Percentiles rank a stretch among this genome's conserved stretches.
Evolutionary conservation across 2,888 invertebrate species (phyloP).

Genomic region (Halictus ligatus): DNA sequence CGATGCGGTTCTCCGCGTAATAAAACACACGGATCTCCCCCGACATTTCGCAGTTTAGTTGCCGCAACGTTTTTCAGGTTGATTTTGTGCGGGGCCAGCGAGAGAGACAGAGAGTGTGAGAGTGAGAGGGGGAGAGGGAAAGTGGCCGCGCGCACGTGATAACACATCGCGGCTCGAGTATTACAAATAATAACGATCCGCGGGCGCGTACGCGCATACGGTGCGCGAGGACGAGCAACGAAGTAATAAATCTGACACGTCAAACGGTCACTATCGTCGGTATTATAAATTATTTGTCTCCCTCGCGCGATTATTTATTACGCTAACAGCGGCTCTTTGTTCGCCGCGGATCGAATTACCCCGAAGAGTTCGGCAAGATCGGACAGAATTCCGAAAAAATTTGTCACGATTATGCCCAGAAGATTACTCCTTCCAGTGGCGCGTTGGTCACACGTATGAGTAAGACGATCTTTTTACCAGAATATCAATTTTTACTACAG

Average conservation of each 20-base stretch:
- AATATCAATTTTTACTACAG: background rate
- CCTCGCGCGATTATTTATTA: conserved; percentile 38
- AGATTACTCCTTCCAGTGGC: background rate
- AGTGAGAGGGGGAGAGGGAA: background rate
- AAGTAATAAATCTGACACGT: conserved; percentile 66
- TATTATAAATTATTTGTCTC: conserved; percentile 51
- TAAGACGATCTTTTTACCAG: too few relatives aligned
- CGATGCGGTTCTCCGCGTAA: conserved; percentile 68
- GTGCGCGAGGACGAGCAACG: conserved; percentile 48
- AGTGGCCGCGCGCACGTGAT: conserved; percentile 48
- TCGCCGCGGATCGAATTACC: background rate
- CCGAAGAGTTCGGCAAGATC: conserved; percentile 3
- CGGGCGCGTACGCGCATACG: conserved; percentile 46
- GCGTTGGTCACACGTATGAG: too few relatives aligned
- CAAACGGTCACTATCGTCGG: conserved; percentile 62
- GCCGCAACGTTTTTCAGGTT: conserved; percentile 64
- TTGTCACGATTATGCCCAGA: background rate
- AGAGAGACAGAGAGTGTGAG: background rate
- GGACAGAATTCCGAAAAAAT: background rate
- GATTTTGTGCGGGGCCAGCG: conserved; percentile 49
- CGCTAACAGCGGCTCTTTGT: conserved; percentile 30
- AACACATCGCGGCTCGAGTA: conserved; percentile 55
- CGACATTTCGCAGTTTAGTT: conserved; percentile 64
- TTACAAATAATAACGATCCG: conserved; percentile 68
- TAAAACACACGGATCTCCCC: conserved; percentile 58